phyloP scores from a whole-genome alignment of 2,113 vertebrate genomes.

The Eurypyga helias region DNA sequence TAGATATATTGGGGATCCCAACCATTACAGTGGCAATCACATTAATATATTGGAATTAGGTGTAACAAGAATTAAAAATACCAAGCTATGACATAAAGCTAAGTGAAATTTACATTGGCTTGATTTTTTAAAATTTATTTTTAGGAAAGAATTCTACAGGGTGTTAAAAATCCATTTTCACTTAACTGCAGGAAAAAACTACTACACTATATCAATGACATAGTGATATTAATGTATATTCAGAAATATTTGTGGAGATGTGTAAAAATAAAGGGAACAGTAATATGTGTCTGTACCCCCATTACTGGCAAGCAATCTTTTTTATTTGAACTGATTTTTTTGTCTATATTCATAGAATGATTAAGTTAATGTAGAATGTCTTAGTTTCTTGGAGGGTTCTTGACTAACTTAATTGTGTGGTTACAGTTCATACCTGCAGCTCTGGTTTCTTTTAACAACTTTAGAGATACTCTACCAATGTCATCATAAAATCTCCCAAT shows the following conservation, averaged over 20 bases:
- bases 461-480: accelerated
- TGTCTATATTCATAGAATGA: background rate
- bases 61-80: background rate
- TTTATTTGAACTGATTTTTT: background rate
- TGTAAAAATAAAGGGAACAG: background rate
- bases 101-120: background rate
- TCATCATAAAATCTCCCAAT: background rate
- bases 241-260: background rate
- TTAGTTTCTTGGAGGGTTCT: background rate
- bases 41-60: background rate
- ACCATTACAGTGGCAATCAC: background rate
- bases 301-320: background rate
- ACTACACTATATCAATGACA: no score
- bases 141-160: background rate
- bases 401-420: background rate
- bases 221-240: background rate
- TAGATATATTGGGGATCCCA: background rate
- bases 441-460: background rate
- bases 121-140: background rate
- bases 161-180: background rate
- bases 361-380: background rate
- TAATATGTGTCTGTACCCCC: background rate
- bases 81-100: background rate
- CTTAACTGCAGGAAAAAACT: background rate
- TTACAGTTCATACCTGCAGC: background rate